Percentiles rank a stretch among this genome's conserved stretches.
Conservation (phyloP, 2,888 invertebrate genomes). For the Prosapia bicincta region DNA sequence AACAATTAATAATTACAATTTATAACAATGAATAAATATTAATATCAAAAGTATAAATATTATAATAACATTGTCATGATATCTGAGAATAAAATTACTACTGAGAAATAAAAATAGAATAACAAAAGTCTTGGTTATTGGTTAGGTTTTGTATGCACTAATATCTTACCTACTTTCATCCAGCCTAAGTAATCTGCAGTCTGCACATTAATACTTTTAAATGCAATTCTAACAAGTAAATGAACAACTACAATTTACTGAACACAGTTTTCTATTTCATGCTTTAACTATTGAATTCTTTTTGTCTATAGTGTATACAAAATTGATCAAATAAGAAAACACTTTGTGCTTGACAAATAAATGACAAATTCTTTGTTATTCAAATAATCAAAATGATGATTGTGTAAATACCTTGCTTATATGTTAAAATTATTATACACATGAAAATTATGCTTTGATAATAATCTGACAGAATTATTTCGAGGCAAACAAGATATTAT, state of each 20-base stretch:
- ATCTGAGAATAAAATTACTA: neutral
- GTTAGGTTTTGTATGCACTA: neutral
- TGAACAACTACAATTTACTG: neutral
- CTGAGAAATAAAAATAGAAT: neutral
- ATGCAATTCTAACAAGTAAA: neutral
- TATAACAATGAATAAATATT: too few relatives aligned
- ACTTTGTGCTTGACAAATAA: neutral
- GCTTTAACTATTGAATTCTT: neutral
- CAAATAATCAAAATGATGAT: neutral
- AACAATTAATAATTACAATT: too few relatives aligned
- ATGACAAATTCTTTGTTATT: too few relatives aligned
- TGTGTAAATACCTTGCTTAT: too few relatives aligned
- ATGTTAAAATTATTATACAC: too few relatives aligned
- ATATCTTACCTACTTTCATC: neutral
- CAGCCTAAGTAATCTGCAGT: neutral
- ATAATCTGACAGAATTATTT: too few relatives aligned
- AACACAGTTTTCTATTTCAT: neutral
- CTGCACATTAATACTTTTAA: neutral
- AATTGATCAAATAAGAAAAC: neutral
- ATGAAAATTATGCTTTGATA: too few relatives aligned
- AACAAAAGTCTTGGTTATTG: neutral
- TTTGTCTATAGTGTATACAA: neutral
- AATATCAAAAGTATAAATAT: slow-evolving; percentile 2
- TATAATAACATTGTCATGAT: neutral
- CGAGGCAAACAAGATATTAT: too few relatives aligned